Conservation (phyloP, 1,140 invertebrate species). For the Brachystomella parvula region DNA sequence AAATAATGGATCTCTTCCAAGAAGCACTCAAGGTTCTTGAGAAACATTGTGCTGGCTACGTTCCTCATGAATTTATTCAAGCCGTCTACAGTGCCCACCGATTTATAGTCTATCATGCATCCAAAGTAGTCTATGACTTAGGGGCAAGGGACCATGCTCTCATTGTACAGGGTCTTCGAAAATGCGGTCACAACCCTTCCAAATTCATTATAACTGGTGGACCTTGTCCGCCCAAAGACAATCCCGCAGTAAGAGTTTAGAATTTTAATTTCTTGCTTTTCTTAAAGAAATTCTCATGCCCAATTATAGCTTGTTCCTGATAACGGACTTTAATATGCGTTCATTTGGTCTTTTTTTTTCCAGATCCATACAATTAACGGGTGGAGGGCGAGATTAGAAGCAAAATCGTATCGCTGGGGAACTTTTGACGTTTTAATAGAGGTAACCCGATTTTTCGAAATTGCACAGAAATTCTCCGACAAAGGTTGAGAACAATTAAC, state of each 20-base stretch:
- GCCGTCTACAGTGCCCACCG: neutral
- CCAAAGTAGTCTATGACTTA: neutral
- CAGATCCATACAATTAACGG: neutral
- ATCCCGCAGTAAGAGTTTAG: neutral
- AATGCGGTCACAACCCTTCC: neutral
- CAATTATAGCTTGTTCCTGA: no score
- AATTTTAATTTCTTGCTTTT: neutral
- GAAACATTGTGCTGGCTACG: neutral
- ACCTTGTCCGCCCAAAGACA: neutral
- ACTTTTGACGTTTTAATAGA: neutral
- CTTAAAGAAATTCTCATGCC: neutral
- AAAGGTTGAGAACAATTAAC: no score
- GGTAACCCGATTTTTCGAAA: neutral
- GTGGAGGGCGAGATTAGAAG: neutral
- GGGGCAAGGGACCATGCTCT: neutral
- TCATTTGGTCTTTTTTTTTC: neutral
- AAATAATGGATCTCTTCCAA: neutral
- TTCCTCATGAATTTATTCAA: neutral
- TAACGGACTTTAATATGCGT: no score
- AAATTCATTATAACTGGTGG: neutral
- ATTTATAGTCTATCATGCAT: neutral
- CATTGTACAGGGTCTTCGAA: neutral
- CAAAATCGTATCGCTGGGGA: conserved; percentile 3
- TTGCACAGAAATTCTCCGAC: neutral
- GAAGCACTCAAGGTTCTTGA: neutral